Percentiles rank a stretch among this genome's conserved stretches.
phyloP scores from a whole-genome alignment of 2,113 vertebrate genomes.

The Oncorhynchus kisutch region DNA sequence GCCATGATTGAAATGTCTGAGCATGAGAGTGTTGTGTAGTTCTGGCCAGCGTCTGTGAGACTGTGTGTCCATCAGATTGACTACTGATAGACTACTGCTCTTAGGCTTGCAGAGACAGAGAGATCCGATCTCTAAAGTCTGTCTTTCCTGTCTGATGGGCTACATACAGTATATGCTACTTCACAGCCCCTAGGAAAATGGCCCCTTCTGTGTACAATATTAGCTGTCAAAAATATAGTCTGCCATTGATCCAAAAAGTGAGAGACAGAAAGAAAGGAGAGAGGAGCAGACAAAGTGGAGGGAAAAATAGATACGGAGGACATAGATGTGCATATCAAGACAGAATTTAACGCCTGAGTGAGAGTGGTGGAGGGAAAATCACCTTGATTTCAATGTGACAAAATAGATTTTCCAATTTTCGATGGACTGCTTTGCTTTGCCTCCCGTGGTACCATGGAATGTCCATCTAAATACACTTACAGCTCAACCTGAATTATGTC shows the following conservation, averaged over 20 bases:
- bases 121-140: constrained; percentile 10
- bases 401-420: constrained; percentile 70
- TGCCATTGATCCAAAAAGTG: constrained; percentile 43
- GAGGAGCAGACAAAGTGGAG: constrained; percentile 16
- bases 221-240: constrained; percentile 46
- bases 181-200: constrained; percentile 31
- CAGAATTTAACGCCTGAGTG: constrained; percentile 46
- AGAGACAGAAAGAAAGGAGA: neutral
- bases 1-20: too few relatives aligned
- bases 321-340: constrained; percentile 65
- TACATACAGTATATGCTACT: constrained; percentile 2
- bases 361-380: constrained; percentile 44
- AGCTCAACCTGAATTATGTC: constrained; percentile 31
- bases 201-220: constrained; percentile 23
- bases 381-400: constrained; percentile 63
- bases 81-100: neutral
- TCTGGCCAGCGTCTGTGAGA: neutral
- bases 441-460: constrained; percentile 23
- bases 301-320: constrained; percentile 40
- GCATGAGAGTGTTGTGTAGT: too few relatives aligned
- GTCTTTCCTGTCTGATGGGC: neutral
- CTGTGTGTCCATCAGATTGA: neutral
- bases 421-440: constrained; percentile 49
- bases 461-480: constrained; percentile 47
- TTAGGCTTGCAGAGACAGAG: neutral